Conservation (phyloP, 2,113 vertebrate genomes). For the Xerus inauris region DNA sequence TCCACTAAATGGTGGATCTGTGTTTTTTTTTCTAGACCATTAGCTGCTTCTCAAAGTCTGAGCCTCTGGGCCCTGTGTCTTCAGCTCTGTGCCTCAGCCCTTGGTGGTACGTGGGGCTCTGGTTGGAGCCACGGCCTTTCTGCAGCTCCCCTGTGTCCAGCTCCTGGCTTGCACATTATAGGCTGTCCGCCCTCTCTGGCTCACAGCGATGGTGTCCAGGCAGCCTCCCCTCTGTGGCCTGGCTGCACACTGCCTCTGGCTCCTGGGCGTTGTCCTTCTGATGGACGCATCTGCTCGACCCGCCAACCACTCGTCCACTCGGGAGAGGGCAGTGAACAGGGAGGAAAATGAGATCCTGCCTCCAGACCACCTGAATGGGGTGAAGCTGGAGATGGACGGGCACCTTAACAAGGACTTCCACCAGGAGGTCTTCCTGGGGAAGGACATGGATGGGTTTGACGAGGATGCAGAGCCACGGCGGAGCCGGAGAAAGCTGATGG, state of each 20-base stretch:
- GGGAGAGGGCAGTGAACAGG: conserved; percentile 87
- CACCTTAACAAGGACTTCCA: conserved; percentile 97
- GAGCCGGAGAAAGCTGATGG: conserved; percentile 94
- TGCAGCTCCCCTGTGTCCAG: background rate
- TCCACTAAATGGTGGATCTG: background rate
- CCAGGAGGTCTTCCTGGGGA: conserved; percentile 97
- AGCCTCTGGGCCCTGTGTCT: background rate
- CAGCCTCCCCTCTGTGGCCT: conserved; percentile 81
- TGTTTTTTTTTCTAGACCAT: background rate
- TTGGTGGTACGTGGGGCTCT: background rate
- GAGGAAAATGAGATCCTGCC: conserved; percentile 96
- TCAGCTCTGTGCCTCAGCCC: background rate
- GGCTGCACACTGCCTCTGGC: conserved; percentile 84
- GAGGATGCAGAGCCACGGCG: conserved; percentile 93
- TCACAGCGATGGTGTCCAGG: conserved; percentile 84
- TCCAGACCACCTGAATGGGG: conserved; percentile 94
- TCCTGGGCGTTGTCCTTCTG: conserved; percentile 85
- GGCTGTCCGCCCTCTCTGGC: fast-evolving
- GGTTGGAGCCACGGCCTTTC: background rate
- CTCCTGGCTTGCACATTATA: background rate
- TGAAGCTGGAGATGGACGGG: conserved; percentile 96
- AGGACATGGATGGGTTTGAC: conserved; percentile 94
- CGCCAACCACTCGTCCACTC: conserved; percentile 91
- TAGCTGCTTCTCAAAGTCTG: background rate
- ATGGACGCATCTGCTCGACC: conserved; percentile 89